Evolutionary conservation across 2,888 invertebrate genomes (phyloP), one percentile per base, ranked within the genome.

Genomic region (Gymnoscelis rufifasciata): DNA sequence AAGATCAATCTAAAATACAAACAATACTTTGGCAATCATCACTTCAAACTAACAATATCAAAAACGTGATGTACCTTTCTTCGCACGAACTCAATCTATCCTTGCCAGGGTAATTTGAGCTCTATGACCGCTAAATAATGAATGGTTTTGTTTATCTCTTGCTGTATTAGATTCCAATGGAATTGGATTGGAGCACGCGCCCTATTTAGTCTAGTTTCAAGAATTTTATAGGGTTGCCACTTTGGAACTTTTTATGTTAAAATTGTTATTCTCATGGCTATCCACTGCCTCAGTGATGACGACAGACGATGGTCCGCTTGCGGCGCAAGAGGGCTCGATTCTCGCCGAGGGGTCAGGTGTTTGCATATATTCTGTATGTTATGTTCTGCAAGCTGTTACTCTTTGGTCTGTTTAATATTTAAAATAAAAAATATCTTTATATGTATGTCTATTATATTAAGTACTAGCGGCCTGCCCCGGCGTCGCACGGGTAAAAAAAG

Each of bases 121-220:
- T 51, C 53, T 70, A 57, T 5, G 0, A 0, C 4, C 1, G 8
- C 1, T 7, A 0, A 0, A 43, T 66, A 68, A 43, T 42, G 51
- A 42, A 5, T 50, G 43, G 23, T 24, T 36, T 54, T 10, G 33
- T 51, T 61, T 27, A 56, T n/a, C 19, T 26, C 7, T 52, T 59
- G 50, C 70, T 58, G 69, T 72, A 52, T 55, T 58, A 52, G 54
- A 64, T 70, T 68, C 59, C 52, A 66, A 66, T 66, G 71, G 76
- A 82, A 83, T 79, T 79, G 75, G 74, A 74, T 73, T 71, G 66
- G 68, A 71, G 80, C 78, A 79, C 83, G 82, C 77, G 83, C 72
- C 68, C 64, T 65, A 69, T 61, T 68, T 71, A 70, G 59, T 62
- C 64, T 55, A 68, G 72, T 71, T 74, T 38, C 48, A 43, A 41